Conservation (phyloP, 2,888 invertebrate species). For the Punctoribates punctum region DNA sequence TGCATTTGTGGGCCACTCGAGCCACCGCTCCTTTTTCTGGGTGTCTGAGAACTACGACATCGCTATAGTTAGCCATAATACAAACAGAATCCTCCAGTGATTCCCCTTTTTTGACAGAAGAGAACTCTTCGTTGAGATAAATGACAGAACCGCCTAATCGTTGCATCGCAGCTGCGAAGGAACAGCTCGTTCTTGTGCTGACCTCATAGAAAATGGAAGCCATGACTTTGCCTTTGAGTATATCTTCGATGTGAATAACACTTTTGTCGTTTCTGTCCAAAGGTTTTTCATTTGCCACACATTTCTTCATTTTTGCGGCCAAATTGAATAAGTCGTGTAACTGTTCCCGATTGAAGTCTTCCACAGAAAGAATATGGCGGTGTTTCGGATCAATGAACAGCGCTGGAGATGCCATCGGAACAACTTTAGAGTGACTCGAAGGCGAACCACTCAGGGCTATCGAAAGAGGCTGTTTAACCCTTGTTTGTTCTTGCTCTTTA, state of each 20-base stretch:
- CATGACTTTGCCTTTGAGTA: conserved; percentile 77
- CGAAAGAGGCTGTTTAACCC: background rate
- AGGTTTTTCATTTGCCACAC: conserved; percentile 74
- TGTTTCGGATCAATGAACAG: conserved; percentile 51
- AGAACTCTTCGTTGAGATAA: conserved; percentile 80
- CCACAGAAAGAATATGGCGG: conserved; percentile 78
- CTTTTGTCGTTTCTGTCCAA: conserved; percentile 59
- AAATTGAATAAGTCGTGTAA: conserved; percentile 90
- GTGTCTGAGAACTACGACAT: conserved; percentile 89
- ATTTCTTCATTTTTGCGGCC: conserved; percentile 78
- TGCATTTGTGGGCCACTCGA: conserved; percentile 70
- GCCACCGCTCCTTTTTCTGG: conserved; percentile 84
- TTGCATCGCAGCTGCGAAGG: conserved; percentile 95
- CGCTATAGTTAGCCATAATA: conserved; percentile 58
- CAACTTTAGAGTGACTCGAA: background rate
- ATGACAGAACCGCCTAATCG: conserved; percentile 89
- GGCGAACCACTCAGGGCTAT: background rate
- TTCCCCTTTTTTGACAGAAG: conserved; percentile 96
- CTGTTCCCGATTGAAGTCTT: conserved; percentile 75
- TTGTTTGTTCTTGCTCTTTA: too few species aligned
- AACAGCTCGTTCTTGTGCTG: conserved; percentile 91
- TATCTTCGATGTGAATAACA: conserved; percentile 17
- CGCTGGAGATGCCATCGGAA: background rate
- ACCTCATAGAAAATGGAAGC: conserved; percentile 96
- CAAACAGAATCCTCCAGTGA: conserved; percentile 64